These are phyloP conservation scores for Erebia aethiops DNA, from an alignment of 2,888 invertebrate species.

Conservation along the genomic window DNA sequence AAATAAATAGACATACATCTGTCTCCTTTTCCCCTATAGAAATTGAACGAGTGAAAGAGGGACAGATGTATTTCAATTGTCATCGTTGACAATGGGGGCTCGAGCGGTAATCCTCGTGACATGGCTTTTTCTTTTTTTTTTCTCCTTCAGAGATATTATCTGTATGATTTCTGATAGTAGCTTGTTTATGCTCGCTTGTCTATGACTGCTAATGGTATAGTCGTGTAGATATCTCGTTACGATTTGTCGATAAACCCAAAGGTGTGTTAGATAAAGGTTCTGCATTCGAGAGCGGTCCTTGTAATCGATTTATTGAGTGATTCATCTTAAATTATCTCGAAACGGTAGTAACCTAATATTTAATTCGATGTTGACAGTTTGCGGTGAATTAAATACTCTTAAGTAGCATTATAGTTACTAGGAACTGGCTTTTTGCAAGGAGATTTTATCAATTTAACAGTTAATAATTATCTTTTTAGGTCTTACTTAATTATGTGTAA, in stretches of 20 bases:
- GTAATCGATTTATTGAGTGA: conserved; percentile 28
- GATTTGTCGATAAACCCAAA: conserved; percentile 60
- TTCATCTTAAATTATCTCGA: conserved; percentile 33
- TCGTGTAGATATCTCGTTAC: conserved; percentile 75
- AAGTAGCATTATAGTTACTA: too few relatives aligned
- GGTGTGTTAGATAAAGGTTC: conserved; percentile 53
- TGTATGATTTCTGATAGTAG: conserved; percentile 70
- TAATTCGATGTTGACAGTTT: conserved; percentile 18
- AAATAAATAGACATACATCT: conserved; percentile 69
- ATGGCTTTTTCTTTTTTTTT: conserved; percentile 66
- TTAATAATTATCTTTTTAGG: too few relatives aligned
- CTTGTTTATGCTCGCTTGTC: conserved; percentile 67
- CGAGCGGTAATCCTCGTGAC: conserved; percentile 76
- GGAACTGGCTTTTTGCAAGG: too few relatives aligned
- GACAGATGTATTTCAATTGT: conserved; percentile 76
- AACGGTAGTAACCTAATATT: conserved; percentile 21
- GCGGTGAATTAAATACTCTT: conserved; percentile 7
- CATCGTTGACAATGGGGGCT: conserved; percentile 69
- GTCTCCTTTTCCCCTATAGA: conserved; percentile 55
- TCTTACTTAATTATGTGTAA: too few relatives aligned
- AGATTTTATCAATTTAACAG: too few relatives aligned
- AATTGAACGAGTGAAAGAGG: conserved; percentile 52
- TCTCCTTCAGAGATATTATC: conserved; percentile 66
- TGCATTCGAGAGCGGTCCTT: conserved; percentile 41
- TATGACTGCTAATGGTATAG: conserved; percentile 71